Evolutionary conservation across 2,888 invertebrate species (phyloP).

Genomic region (Drosophila mercatorum): DNA sequence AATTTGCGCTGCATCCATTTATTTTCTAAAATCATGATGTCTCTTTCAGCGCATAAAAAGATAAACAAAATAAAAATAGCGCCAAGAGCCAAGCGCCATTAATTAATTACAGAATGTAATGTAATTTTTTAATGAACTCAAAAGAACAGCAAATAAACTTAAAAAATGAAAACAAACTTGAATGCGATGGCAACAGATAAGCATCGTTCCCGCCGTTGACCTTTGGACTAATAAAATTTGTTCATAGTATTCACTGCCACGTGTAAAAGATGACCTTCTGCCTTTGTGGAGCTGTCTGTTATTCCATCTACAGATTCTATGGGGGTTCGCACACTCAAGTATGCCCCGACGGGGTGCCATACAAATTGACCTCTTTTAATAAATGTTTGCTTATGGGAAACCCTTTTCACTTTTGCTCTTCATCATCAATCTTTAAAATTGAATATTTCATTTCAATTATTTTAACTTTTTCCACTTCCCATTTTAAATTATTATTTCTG

Average conservation of each 20-base stretch:
- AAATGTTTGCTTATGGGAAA: slow-evolving; percentile 3
- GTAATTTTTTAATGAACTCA: slow-evolving; percentile 31
- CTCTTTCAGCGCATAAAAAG: slow-evolving; percentile 21
- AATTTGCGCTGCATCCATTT: not conserved
- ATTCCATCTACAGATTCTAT: not conserved
- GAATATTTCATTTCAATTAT: not conserved
- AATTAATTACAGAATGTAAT: slow-evolving; percentile 62
- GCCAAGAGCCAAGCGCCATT: slow-evolving; percentile 22
- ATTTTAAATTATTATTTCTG: not conserved
- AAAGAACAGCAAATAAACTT: slow-evolving; percentile 9
- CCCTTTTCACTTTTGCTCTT: not conserved
- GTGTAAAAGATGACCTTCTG: slow-evolving; percentile 6
- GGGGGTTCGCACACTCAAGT: not conserved
- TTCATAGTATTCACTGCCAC: slow-evolving; percentile 1
- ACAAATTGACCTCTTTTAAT: not conserved
- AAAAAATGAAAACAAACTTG: slow-evolving; percentile 6
- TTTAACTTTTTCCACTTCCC: not conserved
- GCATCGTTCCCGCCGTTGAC: not conserved
- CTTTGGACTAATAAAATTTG: slow-evolving; percentile 7
- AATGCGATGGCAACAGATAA: slow-evolving; percentile 4
- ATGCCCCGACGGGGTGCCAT: not conserved
- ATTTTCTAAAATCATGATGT: too few relatives aligned
- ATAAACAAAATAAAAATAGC: slow-evolving; percentile 26
- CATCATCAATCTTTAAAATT: not conserved
- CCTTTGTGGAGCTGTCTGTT: not conserved